These are phyloP conservation scores for Brenthis ino DNA, from an alignment of 2,888 invertebrate genomes.

Conservation along the genomic window DNA sequence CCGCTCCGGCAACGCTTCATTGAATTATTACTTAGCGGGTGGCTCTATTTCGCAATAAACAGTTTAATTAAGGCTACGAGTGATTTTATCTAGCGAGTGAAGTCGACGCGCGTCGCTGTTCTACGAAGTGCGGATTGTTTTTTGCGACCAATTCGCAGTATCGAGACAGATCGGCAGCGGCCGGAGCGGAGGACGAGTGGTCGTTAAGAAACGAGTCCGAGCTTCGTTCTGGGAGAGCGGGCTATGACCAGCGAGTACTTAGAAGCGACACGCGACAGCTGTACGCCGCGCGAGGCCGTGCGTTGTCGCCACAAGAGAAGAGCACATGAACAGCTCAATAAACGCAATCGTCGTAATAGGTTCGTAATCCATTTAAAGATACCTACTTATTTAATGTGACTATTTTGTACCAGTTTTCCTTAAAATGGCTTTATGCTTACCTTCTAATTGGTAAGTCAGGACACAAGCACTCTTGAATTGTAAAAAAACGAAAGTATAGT, in stretches of 20 bases:
- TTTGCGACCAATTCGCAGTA: constrained; percentile 49
- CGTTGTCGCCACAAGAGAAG: constrained; percentile 1
- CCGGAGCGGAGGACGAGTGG: constrained; percentile 16
- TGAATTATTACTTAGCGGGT: constrained; percentile 11
- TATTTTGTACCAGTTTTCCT: constrained; percentile 13
- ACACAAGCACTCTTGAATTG: constrained; percentile 4
- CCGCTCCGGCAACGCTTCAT: background rate
- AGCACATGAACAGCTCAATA: background rate
- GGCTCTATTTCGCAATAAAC: constrained; percentile 58
- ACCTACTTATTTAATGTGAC: background rate
- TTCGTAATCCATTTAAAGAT: background rate
- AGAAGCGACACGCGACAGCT: constrained; percentile 9
- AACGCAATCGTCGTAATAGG: constrained; percentile 5
- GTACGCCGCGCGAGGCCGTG: background rate
- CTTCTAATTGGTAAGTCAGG: constrained; percentile 19
- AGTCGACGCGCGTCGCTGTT: constrained; percentile 40
- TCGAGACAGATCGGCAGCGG: constrained; percentile 24
- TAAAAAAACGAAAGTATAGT: constrained; percentile 6
- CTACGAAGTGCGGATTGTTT: constrained; percentile 46
- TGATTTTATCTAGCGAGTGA: constrained; percentile 55
- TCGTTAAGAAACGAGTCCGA: constrained; percentile 36
- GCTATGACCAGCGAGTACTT: constrained; percentile 21
- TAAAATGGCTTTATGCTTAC: constrained; percentile 9
- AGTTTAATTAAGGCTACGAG: constrained; percentile 59
- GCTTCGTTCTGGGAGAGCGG: constrained; percentile 30